These are phyloP conservation scores for Drosophila sp. DNA, from an alignment of 1,140 invertebrate species.

Conservation along the genomic window DNA sequence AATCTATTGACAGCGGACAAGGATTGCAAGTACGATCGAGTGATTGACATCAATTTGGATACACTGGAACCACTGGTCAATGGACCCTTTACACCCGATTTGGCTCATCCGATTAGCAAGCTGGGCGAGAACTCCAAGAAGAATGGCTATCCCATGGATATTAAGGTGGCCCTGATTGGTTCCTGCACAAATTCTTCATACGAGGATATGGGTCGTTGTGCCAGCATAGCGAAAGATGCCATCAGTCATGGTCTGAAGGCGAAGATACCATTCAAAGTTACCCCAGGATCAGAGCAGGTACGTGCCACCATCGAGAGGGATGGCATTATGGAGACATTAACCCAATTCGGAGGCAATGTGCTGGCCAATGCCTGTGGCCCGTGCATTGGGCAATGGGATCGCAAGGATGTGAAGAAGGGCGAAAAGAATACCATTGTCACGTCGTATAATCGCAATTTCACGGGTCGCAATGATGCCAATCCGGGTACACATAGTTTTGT, in stretches of 20 bases:
- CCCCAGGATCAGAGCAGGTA: slow-evolving; percentile 99
- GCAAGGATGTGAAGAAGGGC: slow-evolving; percentile 98
- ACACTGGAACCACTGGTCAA: slow-evolving; percentile 98
- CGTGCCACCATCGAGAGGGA: slow-evolving; percentile 99
- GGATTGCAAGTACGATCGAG: slow-evolving; percentile 93
- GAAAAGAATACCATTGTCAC: slow-evolving; percentile 99
- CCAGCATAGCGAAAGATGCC: slow-evolving; percentile 96
- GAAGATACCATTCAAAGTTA: slow-evolving; percentile 98
- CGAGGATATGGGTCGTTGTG: slow-evolving; percentile 99
- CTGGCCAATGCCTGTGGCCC: slow-evolving; percentile 99
- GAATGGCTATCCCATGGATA: slow-evolving; percentile 97
- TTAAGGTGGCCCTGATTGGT: slow-evolving; percentile 98
- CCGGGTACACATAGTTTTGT: slow-evolving; percentile 99
- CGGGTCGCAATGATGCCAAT: slow-evolving; percentile 98
- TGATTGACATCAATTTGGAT: slow-evolving; percentile 90
- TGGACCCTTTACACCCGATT: slow-evolving; percentile 99
- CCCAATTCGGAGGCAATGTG: slow-evolving; percentile 88
- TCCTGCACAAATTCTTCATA: slow-evolving; percentile 99
- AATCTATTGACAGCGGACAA: slow-evolving; percentile 92
- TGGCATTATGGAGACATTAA: slow-evolving; percentile 91
- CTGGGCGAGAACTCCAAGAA: slow-evolving; percentile 93
- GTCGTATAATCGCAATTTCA: slow-evolving; percentile 99
- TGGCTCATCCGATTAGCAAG: slow-evolving; percentile 97
- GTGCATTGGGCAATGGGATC: slow-evolving; percentile 99
- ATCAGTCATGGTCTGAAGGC: slow-evolving; percentile 96